Percentiles rank a stretch among this genome's conserved stretches.
These are phyloP conservation scores for Pachyramphus minor DNA, from an alignment of 2,113 vertebrate species.

Conservation along the genomic window DNA sequence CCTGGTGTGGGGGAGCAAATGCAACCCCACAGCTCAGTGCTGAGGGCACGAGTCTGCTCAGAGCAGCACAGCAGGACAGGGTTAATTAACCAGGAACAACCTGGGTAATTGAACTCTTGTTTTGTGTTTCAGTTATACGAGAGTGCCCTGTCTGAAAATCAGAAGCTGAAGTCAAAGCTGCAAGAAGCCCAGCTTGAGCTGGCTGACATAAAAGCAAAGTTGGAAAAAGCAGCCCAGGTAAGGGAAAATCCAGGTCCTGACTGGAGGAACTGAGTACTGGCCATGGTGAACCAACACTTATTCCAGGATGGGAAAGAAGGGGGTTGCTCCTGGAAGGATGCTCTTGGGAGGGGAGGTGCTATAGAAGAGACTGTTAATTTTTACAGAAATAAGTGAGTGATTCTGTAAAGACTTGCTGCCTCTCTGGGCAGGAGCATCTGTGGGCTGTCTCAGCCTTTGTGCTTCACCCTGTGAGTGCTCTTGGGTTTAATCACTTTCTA, in stretches of 20 bases:
- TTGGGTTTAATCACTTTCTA: slow-evolving; percentile 13
- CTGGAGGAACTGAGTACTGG: background rate
- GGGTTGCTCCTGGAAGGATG: background rate
- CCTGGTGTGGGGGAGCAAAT: background rate
- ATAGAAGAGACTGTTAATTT: background rate
- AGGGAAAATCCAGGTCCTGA: background rate
- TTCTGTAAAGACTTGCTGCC: background rate
- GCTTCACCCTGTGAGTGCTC: background rate
- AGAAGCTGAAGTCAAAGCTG: slow-evolving; percentile 89
- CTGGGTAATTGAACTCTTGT: background rate
- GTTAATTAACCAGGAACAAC: background rate
- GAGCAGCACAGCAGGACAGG: accelerated
- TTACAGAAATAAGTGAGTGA: background rate
- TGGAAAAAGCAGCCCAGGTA: slow-evolving; percentile 92
- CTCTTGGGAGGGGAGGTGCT: background rate
- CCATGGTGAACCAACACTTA: background rate
- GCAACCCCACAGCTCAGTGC: background rate
- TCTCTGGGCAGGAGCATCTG: background rate
- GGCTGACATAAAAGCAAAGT: slow-evolving; percentile 83
- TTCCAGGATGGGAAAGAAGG: background rate
- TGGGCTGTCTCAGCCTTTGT: background rate
- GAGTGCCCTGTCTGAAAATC: slow-evolving; percentile 90
- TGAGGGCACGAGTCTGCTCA: accelerated
- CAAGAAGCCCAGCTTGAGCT: slow-evolving; percentile 91
- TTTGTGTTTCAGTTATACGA: slow-evolving; percentile 83